These are phyloP conservation scores for Campoplex capitator DNA, from an alignment of 2,888 invertebrate genomes.

Conservation along the genomic window DNA sequence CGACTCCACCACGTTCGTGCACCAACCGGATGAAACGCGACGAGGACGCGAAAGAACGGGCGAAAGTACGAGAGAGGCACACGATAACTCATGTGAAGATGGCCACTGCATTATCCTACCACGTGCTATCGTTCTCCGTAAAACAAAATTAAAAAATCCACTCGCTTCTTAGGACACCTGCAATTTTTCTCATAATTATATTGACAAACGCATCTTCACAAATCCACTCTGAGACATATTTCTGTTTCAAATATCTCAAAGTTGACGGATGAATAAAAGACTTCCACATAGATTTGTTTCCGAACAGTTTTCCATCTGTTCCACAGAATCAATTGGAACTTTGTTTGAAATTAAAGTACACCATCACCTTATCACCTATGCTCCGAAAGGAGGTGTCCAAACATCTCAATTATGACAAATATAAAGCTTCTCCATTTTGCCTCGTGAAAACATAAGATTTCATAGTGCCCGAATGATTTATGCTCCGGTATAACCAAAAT, in stretches of 20 bases:
- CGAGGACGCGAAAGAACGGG: constrained; percentile 49
- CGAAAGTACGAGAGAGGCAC: constrained; percentile 40
- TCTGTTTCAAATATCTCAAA: neutral
- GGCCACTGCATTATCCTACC: constrained; percentile 41
- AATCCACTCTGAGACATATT: neutral
- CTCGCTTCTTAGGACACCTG: neutral
- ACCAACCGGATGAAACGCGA: constrained; percentile 57
- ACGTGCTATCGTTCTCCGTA: constrained; percentile 35
- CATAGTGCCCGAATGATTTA: constrained; percentile 38
- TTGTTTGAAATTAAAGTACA: neutral
- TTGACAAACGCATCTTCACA: neutral
- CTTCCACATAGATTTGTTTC: neutral
- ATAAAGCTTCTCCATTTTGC: constrained; percentile 17
- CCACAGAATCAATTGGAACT: neutral
- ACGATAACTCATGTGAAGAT: constrained; percentile 51
- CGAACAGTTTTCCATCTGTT: neutral
- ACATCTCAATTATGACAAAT: constrained; percentile 34
- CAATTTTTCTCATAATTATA: neutral
- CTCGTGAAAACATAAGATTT: constrained; percentile 9
- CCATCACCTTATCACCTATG: neutral
- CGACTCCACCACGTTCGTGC: constrained; percentile 53
- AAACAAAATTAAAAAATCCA: constrained; percentile 32
- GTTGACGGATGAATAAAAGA: neutral
- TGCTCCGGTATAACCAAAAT: constrained; percentile 41
- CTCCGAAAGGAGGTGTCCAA: neutral